Base-by-base conservation (phyloP, 1,140 invertebrate species). In the Ruditapes philippinarum region DNA sequence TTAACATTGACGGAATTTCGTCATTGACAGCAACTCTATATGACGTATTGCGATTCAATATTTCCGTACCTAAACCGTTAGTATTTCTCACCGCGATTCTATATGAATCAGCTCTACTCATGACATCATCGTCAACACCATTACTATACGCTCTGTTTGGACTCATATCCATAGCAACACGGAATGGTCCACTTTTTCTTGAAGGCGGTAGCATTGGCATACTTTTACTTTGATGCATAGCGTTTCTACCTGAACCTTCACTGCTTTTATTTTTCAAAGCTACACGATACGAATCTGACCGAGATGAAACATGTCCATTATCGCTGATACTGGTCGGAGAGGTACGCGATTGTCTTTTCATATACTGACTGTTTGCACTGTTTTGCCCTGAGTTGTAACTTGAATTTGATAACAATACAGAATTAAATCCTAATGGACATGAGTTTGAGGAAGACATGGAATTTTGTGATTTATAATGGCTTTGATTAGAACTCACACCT, bases 51-150 rank as follows among this genome's bases (percentile, higher is more conserved):
- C 93, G 83, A 62, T 78, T 81, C n/a, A 73, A 68, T 17, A 83
- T 51, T 11, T 91, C 90, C 2, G 88, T 62, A 19, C 91, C 87
- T 38, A 78, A 51, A 54, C 92, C 91, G 54, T 93, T 91, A 28
- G 92, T 93, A 83, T 93, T 93, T 40, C 93, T 70, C 11, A 95
- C 91, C 40, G 94, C 94, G 22, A 93, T 91, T 60, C 94, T 78
- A 81, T 95, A 95, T 7, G 94, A 95, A 70, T 94, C 94, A 51
- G 93, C 93, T 7, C 94, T 80, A 81, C 36, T 88, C 68, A 91
- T 79, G 36, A 88, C 82, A 65, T 85, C 80, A 65, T 86, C 80
- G 31, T 68, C 76, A 40, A 68, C 11, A 51, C 57, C 33, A 51
- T 45, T 25, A 78, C 62, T 91, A 42, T 57, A 73, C 19, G 62